These are phyloP conservation scores for Thereva nobilitata DNA, from an alignment of 2,888 invertebrate species.

Conservation along the genomic window DNA sequence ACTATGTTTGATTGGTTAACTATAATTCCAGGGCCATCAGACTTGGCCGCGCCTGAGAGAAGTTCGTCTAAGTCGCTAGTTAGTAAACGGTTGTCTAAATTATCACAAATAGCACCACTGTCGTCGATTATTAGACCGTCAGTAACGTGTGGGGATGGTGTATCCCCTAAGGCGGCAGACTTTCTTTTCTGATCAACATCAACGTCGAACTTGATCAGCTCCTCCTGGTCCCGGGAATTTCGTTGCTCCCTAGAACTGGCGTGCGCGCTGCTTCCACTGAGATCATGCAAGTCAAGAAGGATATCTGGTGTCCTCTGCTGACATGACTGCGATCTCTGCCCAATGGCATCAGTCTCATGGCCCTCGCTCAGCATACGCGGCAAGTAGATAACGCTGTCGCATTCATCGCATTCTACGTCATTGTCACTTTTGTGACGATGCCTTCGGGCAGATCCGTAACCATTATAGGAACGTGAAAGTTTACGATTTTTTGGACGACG, in stretches of 20 bases:
- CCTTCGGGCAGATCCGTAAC: constrained; percentile 45
- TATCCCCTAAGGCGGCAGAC: not conserved
- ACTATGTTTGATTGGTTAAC: constrained; percentile 38
- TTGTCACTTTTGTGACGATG: constrained; percentile 44
- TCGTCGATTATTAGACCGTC: constrained; percentile 24
- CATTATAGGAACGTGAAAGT: constrained; percentile 56
- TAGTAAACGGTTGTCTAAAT: constrained; percentile 36
- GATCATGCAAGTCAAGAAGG: constrained; percentile 53
- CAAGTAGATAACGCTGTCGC: constrained; percentile 45
- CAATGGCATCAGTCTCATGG: constrained; percentile 42
- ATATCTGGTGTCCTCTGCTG: constrained; percentile 52
- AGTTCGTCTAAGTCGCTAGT: constrained; percentile 39
- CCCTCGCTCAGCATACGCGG: constrained; percentile 47
- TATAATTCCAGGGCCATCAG: constrained; percentile 36
- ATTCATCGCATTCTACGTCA: constrained; percentile 28
- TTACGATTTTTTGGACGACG: constrained; percentile 54
- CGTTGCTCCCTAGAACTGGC: constrained; percentile 35
- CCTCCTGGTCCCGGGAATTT: constrained; percentile 41
- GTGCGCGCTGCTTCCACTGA: constrained; percentile 21
- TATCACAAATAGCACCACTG: constrained; percentile 38
- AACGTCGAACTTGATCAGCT: constrained; percentile 41
- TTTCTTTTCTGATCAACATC: constrained; percentile 20
- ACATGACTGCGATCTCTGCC: constrained; percentile 39
- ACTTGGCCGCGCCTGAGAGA: constrained; percentile 25
- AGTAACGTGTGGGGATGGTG: not conserved